A percentile compares a stretch with the other conserved stretches of the same genome.
Conservation (phyloP, 2,797 vertebrate genomes). For the Enteromius argenteus region DNA sequence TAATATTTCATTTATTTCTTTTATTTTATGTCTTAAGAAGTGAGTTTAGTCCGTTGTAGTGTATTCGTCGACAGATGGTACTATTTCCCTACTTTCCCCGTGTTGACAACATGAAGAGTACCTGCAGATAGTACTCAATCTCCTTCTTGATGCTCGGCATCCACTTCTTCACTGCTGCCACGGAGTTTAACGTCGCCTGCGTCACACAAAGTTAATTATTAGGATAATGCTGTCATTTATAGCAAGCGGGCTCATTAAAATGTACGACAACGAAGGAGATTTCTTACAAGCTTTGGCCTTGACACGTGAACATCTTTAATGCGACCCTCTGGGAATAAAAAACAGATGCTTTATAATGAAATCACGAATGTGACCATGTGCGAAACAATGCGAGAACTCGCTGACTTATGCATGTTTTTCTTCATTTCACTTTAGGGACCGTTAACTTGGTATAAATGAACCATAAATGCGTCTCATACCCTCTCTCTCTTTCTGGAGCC, state of each 20-base stretch:
- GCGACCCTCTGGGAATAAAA: slow-evolving; percentile 75
- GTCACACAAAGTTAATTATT: background rate
- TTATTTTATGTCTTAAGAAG: too few species aligned
- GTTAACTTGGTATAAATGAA: background rate
- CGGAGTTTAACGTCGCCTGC: slow-evolving; percentile 78
- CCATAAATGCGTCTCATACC: slow-evolving; percentile 61
- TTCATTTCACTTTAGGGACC: too few species aligned
- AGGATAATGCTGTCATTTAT: background rate
- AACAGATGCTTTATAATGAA: too few species aligned
- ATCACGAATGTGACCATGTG: background rate
- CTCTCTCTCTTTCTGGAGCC: slow-evolving; percentile 82
- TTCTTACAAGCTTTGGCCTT: slow-evolving; percentile 82
- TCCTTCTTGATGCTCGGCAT: slow-evolving; percentile 84
- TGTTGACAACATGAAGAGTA: too few species aligned
- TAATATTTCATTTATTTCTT: too few species aligned
- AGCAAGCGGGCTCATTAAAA: background rate
- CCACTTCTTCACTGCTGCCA: slow-evolving; percentile 81
- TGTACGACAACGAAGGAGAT: background rate
- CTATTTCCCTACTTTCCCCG: background rate
- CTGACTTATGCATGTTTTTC: background rate
- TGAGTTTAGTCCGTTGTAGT: background rate
- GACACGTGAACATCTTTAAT: slow-evolving; percentile 72
- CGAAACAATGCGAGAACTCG: background rate
- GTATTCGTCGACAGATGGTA: background rate
- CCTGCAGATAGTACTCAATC: slow-evolving; percentile 83